phyloP scores from a whole-genome alignment of 2,888 invertebrate genomes.

The Hyalella azteca region DNA sequence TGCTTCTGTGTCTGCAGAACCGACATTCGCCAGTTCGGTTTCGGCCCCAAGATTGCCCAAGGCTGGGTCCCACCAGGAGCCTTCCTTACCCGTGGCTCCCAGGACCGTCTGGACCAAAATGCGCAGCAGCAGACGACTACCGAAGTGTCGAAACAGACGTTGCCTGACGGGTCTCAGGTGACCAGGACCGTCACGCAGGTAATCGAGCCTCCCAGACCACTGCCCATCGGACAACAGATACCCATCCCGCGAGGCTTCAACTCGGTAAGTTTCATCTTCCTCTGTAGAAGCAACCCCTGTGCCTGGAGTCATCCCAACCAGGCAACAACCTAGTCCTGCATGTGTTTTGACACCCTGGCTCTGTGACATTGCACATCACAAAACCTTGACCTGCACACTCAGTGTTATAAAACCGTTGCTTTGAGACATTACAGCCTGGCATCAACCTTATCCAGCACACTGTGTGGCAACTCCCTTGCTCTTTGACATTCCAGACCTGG shows the following conservation, averaged over 20 bases:
- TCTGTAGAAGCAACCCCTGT: neutral
- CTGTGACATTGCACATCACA: too few species aligned
- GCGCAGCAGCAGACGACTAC: slow-evolving; percentile 24
- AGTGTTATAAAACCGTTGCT: too few species aligned
- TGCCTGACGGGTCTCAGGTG: slow-evolving; percentile 8
- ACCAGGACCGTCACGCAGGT: slow-evolving; percentile 40
- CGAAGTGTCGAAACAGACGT: neutral
- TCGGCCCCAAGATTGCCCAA: slow-evolving; percentile 43
- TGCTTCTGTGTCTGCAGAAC: too few species aligned
- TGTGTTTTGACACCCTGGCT: too few species aligned
- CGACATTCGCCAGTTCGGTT: slow-evolving; percentile 59
- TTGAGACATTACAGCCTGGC: too few species aligned
- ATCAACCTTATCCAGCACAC: too few species aligned
- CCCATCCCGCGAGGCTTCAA: slow-evolving; percentile 52
- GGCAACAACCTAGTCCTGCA: too few species aligned
- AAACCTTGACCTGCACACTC: too few species aligned
- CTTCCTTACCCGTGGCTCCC: slow-evolving; percentile 21
- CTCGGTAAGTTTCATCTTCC: slow-evolving; percentile 39
- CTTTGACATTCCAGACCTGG: too few species aligned
- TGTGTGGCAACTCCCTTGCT: too few species aligned
- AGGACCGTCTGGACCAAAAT: neutral
- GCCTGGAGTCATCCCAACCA: neutral
- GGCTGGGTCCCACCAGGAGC: slow-evolving; percentile 38
- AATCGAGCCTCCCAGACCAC: slow-evolving; percentile 46
- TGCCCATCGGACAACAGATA: slow-evolving; percentile 45